Evolutionary conservation across 2,797 vertebrate species (phyloP), one percentile per base, ranked within the genome.

Genomic region (Chiloscyllium punctatum): DNA sequence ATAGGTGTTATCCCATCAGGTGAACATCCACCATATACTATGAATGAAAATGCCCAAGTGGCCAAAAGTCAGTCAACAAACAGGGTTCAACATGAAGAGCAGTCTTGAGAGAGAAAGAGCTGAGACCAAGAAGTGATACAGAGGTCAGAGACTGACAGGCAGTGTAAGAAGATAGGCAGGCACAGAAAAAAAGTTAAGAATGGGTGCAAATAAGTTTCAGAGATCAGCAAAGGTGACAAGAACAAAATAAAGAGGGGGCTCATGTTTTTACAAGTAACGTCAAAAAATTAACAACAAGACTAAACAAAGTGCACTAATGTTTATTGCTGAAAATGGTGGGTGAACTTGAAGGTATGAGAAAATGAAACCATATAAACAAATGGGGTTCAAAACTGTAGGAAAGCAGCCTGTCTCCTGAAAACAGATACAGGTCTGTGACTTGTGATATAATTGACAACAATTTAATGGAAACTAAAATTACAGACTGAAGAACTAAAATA

Each of bases 31-130:
- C 69, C 71, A 42, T 48, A 72, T 95, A 48, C 69, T 95, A 51
- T 77, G 68, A 95, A 95, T 95, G 94, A 42, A 74, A 95, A 72
- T 95, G 71, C 51, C 71, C 74, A 71, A 48, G 69, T 94, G 94
- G 37, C 94, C 51, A 53, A 72, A 95, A 53, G 71, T 72, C 69
- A 95, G 94, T 27, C 68, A 77, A 51, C 71, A 95, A 71, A 53
- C 4, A 77, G 71, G 62, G 71, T 30, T 77, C 71, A 95, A 74
- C 94, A 95, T 95, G 71, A 74, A 77, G 27, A 74, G 95, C 71
- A 95, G 48, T 8, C 21, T 27, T 74, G 69, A 72, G 92, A 30
- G 27, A 72, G 92, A 72, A 74, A 74, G 69, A 53, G 71, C 48
- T 0, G 30, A 57, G 94, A 94, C 94, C 71, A 74, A 74, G 42